A percentile compares a stretch with the other conserved stretches of the same genome.
These are phyloP conservation scores for Drosophila yakuba DNA, from an alignment of 1,140 invertebrate species.

Conservation along the genomic window DNA sequence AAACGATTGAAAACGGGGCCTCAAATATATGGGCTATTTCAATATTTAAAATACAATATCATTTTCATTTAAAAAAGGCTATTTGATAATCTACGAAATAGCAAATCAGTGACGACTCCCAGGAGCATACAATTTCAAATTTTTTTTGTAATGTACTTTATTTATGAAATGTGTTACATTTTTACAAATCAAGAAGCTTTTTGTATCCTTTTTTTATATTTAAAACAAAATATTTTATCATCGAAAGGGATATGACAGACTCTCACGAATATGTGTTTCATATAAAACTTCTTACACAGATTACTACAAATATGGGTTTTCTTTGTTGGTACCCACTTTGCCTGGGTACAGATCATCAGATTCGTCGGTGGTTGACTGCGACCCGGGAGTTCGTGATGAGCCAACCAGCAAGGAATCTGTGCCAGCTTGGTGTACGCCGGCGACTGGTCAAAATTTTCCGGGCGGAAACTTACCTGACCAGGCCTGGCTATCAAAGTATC, in stretches of 20 bases:
- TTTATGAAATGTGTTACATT: constrained; percentile 66
- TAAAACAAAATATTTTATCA: constrained; percentile 24
- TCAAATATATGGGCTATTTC: too few species aligned
- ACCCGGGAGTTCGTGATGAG: background rate
- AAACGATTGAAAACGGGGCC: too few species aligned
- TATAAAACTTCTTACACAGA: constrained; percentile 49
- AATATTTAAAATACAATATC: too few species aligned
- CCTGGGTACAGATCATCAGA: constrained; percentile 22
- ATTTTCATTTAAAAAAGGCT: too few species aligned
- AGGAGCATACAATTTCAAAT: too few species aligned
- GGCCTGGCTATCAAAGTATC: background rate
- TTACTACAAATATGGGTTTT: constrained; percentile 37
- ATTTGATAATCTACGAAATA: too few species aligned
- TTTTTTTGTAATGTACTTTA: constrained; percentile 39
- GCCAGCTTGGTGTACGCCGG: background rate
- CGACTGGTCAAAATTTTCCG: constrained; percentile 17
- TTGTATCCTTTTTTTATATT: constrained; percentile 16
- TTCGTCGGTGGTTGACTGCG: constrained; percentile 59
- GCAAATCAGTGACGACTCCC: too few species aligned
- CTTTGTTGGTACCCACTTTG: constrained; percentile 30
- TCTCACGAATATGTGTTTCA: constrained; percentile 18
- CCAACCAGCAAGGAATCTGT: constrained; percentile 59
- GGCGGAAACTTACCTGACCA: constrained; percentile 7
- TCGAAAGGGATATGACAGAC: constrained; percentile 22
- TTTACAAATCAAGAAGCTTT: constrained; percentile 45